Percentiles rank a stretch among this genome's conserved stretches.
Evolutionary conservation across 2,888 invertebrate species (phyloP).

Genomic region (Pyrocoelia pectoralis): DNA sequence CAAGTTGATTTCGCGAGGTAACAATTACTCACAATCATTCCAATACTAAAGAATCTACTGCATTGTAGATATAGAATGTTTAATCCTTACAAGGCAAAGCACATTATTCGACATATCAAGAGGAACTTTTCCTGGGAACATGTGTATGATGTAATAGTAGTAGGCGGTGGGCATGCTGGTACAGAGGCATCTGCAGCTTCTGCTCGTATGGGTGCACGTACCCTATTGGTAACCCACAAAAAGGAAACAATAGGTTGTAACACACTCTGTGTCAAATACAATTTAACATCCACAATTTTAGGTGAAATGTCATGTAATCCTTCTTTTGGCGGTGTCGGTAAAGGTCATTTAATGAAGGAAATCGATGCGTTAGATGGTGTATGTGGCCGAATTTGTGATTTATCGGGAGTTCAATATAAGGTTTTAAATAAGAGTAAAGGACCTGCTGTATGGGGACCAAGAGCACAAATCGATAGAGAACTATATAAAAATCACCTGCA

Average conservation of each 20-base stretch:
- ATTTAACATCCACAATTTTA: constrained; percentile 48
- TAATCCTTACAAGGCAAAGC: neutral
- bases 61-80: neutral
- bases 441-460: constrained; percentile 88
- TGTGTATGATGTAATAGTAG: constrained; percentile 77
- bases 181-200: constrained; percentile 87
- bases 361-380: constrained; percentile 89
- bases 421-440: constrained; percentile 82
- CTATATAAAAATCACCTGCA: constrained; percentile 83
- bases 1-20: too few species aligned
- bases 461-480: constrained; percentile 87
- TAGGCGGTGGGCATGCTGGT: constrained; percentile 93
- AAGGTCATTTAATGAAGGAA: constrained; percentile 87
- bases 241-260: constrained; percentile 77
- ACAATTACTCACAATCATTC: too few species aligned
- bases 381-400: constrained; percentile 81
- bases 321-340: constrained; percentile 92
- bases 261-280: neutral
- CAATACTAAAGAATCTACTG: too few species aligned
- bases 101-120: neutral
- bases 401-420: constrained; percentile 82
- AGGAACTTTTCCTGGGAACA: constrained; percentile 21
- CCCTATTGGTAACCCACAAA: constrained; percentile 85
- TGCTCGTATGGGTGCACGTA: constrained; percentile 81
- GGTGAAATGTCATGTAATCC: constrained; percentile 96